These are phyloP conservation scores for Callaeas wilsoni DNA, from an alignment of 2,113 vertebrate genomes.

Conservation along the genomic window DNA sequence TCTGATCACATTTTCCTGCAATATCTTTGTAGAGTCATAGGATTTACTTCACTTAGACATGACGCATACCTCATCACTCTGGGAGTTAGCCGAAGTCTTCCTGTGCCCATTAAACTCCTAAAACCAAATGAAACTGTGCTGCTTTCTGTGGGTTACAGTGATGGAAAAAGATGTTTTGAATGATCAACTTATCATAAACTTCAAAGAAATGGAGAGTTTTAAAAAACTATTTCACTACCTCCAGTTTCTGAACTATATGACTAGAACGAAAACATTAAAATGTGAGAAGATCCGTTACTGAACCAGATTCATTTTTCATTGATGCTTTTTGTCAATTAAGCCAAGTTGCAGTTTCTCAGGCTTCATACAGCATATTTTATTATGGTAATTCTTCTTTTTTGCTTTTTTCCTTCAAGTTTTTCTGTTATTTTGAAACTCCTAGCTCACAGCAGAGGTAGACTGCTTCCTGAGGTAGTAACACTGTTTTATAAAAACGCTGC, in stretches of 20 bases:
- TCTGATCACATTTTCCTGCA: neutral
- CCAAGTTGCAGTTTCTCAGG: neutral
- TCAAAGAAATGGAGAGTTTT: constrained; percentile 46
- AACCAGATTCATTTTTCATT: constrained; percentile 56
- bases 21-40: neutral
- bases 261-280: constrained; percentile 67
- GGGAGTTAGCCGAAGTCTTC: neutral
- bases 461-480: neutral
- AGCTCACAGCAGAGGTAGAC: neutral
- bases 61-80: neutral
- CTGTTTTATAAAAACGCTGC: neutral
- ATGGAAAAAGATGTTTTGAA: constrained; percentile 26
- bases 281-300: constrained; percentile 68
- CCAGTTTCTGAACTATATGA: constrained; percentile 5
- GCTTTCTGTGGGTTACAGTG: neutral
- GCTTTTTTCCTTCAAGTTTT: neutral
- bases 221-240: constrained; percentile 1
- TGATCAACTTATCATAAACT: constrained; percentile 32
- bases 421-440: neutral
- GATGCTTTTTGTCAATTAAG: constrained; percentile 53
- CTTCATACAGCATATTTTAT: constrained; percentile 1
- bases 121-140: neutral
- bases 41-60: neutral
- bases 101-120: constrained; percentile 1
- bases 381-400: neutral